phyloP scores from a whole-genome alignment of 2,113 vertebrate genomes.

The Nanorana parkeri region DNA sequence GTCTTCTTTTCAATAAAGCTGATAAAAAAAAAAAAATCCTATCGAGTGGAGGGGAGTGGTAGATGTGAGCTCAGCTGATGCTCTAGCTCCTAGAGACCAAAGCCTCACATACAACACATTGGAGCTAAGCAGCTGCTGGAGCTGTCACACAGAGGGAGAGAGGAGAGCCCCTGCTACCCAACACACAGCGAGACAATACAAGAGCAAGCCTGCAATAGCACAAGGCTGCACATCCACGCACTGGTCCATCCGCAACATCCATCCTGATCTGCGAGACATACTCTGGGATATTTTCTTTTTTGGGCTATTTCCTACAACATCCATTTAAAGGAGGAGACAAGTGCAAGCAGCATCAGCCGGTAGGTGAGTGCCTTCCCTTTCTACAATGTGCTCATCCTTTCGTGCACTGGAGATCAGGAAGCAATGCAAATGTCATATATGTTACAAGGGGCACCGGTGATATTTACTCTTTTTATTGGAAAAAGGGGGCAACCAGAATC shows the following conservation, averaged over 20 bases:
- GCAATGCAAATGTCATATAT: conserved; percentile 19
- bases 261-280: not conserved
- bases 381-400: not conserved
- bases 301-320: not conserved
- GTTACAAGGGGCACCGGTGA: not conserved
- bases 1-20: conserved; percentile 38
- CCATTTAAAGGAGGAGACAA: conserved; percentile 3
- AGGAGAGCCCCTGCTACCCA: conserved; percentile 7
- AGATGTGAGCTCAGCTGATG: conserved; percentile 52
- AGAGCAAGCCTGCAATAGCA: not conserved
- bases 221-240: not conserved
- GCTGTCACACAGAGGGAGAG: conserved; percentile 23
- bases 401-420: not conserved
- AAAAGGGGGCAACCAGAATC: not conserved
- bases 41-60: conserved; percentile 46
- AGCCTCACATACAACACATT: conserved; percentile 51
- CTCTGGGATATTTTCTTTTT: conserved; percentile 31
- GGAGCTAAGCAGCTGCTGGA: conserved; percentile 33
- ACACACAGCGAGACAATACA: not conserved
- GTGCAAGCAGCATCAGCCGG: not conserved
- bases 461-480: not conserved
- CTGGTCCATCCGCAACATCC: not conserved
- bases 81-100: conserved; percentile 50
- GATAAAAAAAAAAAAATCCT: conserved; percentile 28
- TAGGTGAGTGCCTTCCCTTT: conserved; percentile 28